phyloP scores from a whole-genome alignment of 2,113 vertebrate species.

The Macrotis lagotis region DNA sequence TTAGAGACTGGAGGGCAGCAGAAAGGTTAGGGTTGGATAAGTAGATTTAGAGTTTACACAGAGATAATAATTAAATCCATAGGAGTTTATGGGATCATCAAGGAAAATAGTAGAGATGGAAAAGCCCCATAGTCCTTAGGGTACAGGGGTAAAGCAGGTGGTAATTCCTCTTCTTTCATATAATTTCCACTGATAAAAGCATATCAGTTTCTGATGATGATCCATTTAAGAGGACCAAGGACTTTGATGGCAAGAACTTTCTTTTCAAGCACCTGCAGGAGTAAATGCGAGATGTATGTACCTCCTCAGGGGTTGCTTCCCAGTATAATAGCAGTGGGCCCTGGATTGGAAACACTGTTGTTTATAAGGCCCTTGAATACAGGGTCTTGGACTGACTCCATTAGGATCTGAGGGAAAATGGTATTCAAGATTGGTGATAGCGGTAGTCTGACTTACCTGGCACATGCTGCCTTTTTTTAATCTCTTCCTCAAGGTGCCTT shows the following conservation, averaged over 20 bases:
- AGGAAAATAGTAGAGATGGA: not conserved
- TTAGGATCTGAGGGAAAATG: not conserved
- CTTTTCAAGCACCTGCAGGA: not conserved
- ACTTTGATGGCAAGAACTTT: not conserved
- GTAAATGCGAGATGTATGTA: not conserved
- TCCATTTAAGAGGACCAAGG: not conserved
- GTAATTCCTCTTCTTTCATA: not conserved
- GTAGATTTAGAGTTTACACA: not conserved
- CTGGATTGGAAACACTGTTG: not conserved
- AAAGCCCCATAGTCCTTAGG: not conserved
- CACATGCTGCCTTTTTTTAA: not conserved
- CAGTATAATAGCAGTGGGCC: not conserved
- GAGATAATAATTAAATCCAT: not conserved
- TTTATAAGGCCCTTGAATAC: not conserved
- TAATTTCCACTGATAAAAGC: not conserved
- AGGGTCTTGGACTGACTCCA: not conserved
- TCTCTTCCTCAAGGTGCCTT: not conserved
- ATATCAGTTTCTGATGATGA: not conserved
- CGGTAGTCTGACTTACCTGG: not conserved
- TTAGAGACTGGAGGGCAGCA: not conserved
- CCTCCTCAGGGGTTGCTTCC: not conserved
- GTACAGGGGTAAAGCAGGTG: not conserved
- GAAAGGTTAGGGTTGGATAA: not conserved
- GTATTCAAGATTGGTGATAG: not conserved
- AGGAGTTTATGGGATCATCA: not conserved